Base-by-base conservation (phyloP, 2,113 vertebrate species). In the Callocephalon fimbriatum region DNA sequence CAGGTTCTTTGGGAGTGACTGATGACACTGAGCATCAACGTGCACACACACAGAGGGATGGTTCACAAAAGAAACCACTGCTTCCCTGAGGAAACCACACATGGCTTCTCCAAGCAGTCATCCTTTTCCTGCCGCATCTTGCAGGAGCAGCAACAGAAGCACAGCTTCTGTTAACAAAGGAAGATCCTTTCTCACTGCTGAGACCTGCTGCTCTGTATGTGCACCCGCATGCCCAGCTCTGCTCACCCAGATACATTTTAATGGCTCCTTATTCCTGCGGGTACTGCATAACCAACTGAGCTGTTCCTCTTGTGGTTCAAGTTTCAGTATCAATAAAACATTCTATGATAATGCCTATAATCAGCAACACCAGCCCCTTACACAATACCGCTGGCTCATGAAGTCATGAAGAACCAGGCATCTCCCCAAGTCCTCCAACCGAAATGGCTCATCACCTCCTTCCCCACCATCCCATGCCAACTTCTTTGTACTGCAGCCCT, bases 161-260 rank as follows among this genome's bases (percentile, higher is more conserved):
- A 29, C n/a, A 67, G 38, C 32, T 87, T 86, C 68, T 77, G 45
- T 54, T 47, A 56, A 27, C 0, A 35, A 58, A 58, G 0, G 89
- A 68, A 40, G 58, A 67, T 40, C 32, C 31, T 8, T 56, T 51
- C 75, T 82, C 9, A 1, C 61, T 66, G 63, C 47, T n/a, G 70
- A 92, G 71, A 65, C 37, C 67, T 22, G 7, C 50, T 84, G 50
- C 42, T 58, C 50, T 77, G 67, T 44, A 8, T 12, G 32, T 50
- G 42, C 6, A 4, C 47, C 73, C 8, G 3, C 5, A 0, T 1
- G 0, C 56, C 32, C 84, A 74, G 58, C 48, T 76, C 82, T 85
- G 54, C 88, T 93, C 84, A 71, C 76, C 78, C 81, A 94, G 61
- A 70, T 82, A 63, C 31, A 82, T 88, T 84, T 92, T 90, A 96